Conservation (phyloP, 2,797 vertebrate species). For the Sitta carolinensis region DNA sequence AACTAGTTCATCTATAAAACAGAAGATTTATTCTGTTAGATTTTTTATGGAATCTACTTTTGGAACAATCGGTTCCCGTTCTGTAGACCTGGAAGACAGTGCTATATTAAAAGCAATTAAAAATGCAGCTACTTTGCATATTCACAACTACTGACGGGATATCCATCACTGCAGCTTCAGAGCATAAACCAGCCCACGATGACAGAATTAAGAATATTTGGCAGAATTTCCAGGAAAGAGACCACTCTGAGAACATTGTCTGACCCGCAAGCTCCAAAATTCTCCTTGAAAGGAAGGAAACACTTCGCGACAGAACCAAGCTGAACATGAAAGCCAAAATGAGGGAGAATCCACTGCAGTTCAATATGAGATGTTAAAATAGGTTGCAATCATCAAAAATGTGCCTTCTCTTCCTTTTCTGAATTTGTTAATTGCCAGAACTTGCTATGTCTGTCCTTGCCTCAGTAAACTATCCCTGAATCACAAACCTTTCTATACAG, state of each 20-base stretch:
- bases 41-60: background rate
- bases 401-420: background rate
- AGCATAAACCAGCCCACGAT: background rate
- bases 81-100: background rate
- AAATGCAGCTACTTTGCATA: background rate
- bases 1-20: background rate
- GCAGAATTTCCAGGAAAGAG: background rate
- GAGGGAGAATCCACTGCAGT: background rate
- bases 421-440: background rate
- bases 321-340: background rate
- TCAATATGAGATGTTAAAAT: background rate
- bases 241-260: background rate
- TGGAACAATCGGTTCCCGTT: background rate
- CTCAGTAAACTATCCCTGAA: background rate
- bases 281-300: background rate
- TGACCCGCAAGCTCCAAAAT: background rate
- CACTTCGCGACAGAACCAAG: background rate
- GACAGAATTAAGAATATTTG: background rate
- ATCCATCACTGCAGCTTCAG: background rate
- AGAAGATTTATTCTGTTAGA: background rate
- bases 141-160: background rate
- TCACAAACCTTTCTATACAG: background rate
- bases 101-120: background rate
- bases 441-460: background rate
- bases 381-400: background rate